These are phyloP conservation scores for Serranus cabrilla DNA, from an alignment of 2,797 vertebrate genomes.

Conservation along the genomic window DNA sequence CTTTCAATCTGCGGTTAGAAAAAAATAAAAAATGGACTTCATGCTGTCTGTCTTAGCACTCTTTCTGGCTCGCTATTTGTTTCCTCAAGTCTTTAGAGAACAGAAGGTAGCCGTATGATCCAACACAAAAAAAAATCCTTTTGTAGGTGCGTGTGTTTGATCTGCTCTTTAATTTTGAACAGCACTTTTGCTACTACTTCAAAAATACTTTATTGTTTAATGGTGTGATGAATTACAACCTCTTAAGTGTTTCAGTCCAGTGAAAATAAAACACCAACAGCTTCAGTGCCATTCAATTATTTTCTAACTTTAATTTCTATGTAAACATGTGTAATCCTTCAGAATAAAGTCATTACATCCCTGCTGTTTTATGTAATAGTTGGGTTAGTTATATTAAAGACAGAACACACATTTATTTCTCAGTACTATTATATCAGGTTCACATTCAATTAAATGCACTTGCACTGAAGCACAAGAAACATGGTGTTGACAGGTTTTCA, in stretches of 20 bases:
- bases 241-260: neutral
- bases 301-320: neutral
- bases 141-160: neutral
- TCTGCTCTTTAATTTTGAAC: neutral
- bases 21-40: constrained; percentile 89
- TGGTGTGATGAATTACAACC: neutral
- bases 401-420: no score
- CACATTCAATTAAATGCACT: no score
- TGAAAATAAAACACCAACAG: neutral
- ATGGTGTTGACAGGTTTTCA: no score
- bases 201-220: neutral
- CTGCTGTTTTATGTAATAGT: no score
- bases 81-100: neutral
- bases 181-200: neutral
- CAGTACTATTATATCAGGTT: no score
- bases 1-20: constrained; percentile 98
- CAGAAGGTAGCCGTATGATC: neutral
- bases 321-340: no score
- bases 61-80: constrained; percentile 49
- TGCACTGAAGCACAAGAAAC: no score
- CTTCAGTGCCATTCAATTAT: neutral
- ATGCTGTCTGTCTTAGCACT: constrained; percentile 86
- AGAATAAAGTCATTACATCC: no score
- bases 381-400: no score
- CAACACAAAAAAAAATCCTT: neutral